Evolutionary conservation across 2,797 vertebrate genomes (phyloP).

Genomic region (Eidolon dupreanum): DNA sequence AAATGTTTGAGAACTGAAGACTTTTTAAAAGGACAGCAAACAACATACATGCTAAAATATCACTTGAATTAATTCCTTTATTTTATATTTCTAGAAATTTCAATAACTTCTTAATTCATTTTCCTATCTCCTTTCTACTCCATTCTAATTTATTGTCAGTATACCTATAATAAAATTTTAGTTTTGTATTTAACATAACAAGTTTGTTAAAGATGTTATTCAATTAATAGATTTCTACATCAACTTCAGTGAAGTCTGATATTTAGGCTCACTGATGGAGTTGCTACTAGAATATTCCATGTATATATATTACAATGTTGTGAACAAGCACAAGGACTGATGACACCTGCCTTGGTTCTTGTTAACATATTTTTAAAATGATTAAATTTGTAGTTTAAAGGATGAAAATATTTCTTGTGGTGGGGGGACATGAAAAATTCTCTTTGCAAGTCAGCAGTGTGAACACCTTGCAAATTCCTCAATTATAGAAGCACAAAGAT

Average conservation of each 20-base stretch:
- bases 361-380: background rate
- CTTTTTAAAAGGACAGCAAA: background rate
- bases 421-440: slow-evolving; percentile 1
- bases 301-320: background rate
- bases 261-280: background rate
- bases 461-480: slow-evolving; percentile 68
- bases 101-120: background rate
- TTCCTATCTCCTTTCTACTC: background rate
- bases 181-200: background rate
- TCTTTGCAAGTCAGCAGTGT: slow-evolving; percentile 39
- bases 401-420: background rate
- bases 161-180: background rate
- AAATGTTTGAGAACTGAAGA: background rate
- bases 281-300: background rate
- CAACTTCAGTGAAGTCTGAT: background rate
- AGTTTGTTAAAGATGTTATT: background rate
- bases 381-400: background rate
- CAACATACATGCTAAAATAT: background rate
- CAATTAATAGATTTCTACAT: background rate
- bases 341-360: background rate
- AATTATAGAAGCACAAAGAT: slow-evolving; percentile 68
- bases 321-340: background rate
- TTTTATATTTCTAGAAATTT: background rate
- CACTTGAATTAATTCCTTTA: background rate
- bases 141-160: background rate